Evolutionary conservation across 2,797 vertebrate species (phyloP).

Genomic region (Kryptopterus vitreolus): DNA sequence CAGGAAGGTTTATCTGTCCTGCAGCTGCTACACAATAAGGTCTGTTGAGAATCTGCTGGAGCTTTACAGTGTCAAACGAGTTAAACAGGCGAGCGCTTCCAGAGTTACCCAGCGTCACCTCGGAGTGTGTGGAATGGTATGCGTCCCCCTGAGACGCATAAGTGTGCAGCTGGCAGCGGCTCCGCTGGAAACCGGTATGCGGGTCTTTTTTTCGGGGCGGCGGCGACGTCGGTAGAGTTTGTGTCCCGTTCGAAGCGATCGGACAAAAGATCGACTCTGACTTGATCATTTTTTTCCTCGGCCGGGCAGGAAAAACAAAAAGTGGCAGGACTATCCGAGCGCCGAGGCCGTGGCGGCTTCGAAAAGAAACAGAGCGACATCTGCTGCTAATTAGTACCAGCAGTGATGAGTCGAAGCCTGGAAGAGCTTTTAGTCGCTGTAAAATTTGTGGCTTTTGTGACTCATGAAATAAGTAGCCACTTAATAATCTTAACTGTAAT

Average conservation of each 20-base stretch:
- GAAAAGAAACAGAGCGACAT: slow-evolving; percentile 43
- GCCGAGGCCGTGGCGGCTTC: slow-evolving; percentile 32
- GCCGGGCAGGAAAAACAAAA: neutral
- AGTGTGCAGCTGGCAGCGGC: slow-evolving; percentile 39
- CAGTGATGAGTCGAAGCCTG: neutral
- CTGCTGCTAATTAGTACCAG: slow-evolving; percentile 26
- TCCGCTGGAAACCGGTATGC: slow-evolving; percentile 26
- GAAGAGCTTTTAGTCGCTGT: slow-evolving; percentile 31
- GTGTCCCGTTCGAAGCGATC: neutral
- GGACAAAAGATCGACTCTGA: slow-evolving; percentile 30
- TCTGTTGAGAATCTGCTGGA: slow-evolving; percentile 32
- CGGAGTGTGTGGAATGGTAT: slow-evolving; percentile 44
- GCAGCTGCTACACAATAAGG: slow-evolving; percentile 29
- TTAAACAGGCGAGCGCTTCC: slow-evolving; percentile 47
- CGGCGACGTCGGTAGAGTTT: slow-evolving; percentile 31
- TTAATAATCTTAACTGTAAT: neutral
- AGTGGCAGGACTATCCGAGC: slow-evolving; percentile 14
- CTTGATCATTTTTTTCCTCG: slow-evolving; percentile 15
- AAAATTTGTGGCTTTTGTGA: too few relatives aligned
- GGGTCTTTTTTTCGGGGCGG: slow-evolving; percentile 22
- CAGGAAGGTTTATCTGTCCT: slow-evolving; percentile 28
- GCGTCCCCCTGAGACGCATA: slow-evolving; percentile 46
- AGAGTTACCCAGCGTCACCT: slow-evolving; percentile 43
- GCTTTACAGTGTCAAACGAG: slow-evolving; percentile 48
- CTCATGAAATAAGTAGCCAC: too few relatives aligned